phyloP scores from a whole-genome alignment of 2,888 invertebrate species.

The Plebejus melissa region DNA sequence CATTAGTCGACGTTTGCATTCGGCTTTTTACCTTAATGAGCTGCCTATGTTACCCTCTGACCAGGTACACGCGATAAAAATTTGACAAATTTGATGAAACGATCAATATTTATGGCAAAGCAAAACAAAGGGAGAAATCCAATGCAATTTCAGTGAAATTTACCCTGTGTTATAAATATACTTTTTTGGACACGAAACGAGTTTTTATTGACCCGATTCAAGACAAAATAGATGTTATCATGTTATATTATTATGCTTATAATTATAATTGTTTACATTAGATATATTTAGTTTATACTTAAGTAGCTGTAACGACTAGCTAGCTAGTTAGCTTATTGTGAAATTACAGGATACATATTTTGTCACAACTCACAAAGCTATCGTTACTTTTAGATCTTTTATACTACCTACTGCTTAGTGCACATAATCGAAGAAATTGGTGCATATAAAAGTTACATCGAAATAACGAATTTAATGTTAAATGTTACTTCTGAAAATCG shows the following conservation, averaged over 20 bases:
- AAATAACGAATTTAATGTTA: neutral
- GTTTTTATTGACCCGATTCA: neutral
- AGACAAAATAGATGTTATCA: neutral
- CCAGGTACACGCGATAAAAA: slow-evolving; percentile 66
- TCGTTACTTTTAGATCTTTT: neutral
- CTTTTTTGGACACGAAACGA: no score
- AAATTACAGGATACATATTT: neutral
- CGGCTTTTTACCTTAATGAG: slow-evolving; percentile 79
- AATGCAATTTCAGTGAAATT: slow-evolving; percentile 2
- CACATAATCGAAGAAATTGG: no score
- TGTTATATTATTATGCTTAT: neutral
- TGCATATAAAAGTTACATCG: neutral
- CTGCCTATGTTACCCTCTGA: slow-evolving; percentile 57
- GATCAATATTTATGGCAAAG: slow-evolving; percentile 12
- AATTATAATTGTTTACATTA: neutral
- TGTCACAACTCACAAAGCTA: neutral
- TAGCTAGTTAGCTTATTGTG: neutral
- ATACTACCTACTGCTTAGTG: neutral
- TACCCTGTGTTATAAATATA: neutral
- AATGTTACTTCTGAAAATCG: neutral
- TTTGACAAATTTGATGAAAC: slow-evolving; percentile 25
- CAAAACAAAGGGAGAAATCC: neutral
- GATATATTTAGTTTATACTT: no score
- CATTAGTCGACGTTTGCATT: slow-evolving; percentile 77
- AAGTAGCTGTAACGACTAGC: no score